Evolutionary conservation across 1,140 invertebrate species (phyloP).

Genomic region (Drosophila pseudoananassae): DNA sequence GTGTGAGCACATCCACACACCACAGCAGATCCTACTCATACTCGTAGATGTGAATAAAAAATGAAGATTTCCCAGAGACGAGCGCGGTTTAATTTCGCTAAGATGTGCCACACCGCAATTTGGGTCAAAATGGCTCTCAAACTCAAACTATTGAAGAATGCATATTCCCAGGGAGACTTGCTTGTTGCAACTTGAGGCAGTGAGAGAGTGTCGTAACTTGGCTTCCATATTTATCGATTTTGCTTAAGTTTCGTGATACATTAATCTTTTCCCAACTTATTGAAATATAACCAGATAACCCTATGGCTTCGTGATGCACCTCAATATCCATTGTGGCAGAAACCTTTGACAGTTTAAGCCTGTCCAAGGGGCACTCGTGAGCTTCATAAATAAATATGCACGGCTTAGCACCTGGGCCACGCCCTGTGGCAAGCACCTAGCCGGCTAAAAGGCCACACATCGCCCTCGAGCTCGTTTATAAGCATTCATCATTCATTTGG

Average conservation of each 20-base stretch:
- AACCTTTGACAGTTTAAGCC: background rate
- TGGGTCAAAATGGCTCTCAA: constrained; percentile 53
- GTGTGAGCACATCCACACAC: constrained; percentile 27
- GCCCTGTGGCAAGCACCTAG: constrained; percentile 32
- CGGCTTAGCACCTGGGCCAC: constrained; percentile 20
- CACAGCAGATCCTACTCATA: background rate
- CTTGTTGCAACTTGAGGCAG: background rate
- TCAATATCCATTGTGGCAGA: background rate
- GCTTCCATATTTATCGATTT: background rate
- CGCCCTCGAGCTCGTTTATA: constrained; percentile 69
- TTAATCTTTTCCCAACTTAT: background rate
- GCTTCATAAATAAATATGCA: constrained; percentile 34
- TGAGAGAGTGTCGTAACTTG: background rate
- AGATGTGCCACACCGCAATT: constrained; percentile 60
- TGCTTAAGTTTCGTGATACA: background rate
- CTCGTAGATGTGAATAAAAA: constrained; percentile 37
- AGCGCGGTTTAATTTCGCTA: constrained; percentile 64
- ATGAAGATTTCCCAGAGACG: constrained; percentile 45
- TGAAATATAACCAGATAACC: background rate
- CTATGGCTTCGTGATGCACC: background rate
- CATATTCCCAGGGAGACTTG: constrained; percentile 4
- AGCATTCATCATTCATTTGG: constrained; percentile 78
- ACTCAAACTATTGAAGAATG: constrained; percentile 42
- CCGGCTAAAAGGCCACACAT: constrained; percentile 61
- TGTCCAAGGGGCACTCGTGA: background rate